Conservation (phyloP, 2,797 vertebrate genomes). For the Orientallactaga sibirica region DNA sequence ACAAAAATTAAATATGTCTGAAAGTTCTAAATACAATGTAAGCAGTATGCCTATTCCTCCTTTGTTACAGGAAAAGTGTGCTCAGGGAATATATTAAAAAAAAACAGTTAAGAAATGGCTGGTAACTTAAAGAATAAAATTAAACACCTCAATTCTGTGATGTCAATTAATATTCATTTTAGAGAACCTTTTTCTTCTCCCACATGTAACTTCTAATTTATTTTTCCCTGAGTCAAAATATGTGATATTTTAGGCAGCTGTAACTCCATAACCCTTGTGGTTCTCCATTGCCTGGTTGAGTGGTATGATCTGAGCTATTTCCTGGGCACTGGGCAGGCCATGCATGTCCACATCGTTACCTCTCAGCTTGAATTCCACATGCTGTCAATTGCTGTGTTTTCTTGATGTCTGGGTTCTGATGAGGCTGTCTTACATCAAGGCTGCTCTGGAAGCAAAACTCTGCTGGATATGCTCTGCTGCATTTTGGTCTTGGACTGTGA, state of each 20-base stretch:
- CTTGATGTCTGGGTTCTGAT: not conserved
- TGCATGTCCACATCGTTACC: accelerated
- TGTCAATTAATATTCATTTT: not conserved
- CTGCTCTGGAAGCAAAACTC: not conserved
- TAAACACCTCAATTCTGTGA: not conserved
- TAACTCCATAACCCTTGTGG: not conserved
- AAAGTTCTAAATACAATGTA: slow-evolving; percentile 50
- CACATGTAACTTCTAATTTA: not conserved
- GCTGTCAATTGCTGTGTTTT: not conserved
- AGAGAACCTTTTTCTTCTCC: not conserved
- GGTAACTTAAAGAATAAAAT: slow-evolving; percentile 17
- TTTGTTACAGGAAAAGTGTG: not conserved
- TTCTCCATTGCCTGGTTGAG: not conserved
- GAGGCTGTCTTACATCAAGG: not conserved
- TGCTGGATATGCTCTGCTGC: not conserved
- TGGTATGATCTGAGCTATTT: not conserved
- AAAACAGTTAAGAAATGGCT: not conserved
- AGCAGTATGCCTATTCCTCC: not conserved
- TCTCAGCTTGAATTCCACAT: not conserved
- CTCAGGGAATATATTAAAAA: not conserved
- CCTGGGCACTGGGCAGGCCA: not conserved
- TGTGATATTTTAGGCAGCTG: not conserved
- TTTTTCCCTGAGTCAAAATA: not conserved
- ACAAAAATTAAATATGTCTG: slow-evolving; percentile 26
- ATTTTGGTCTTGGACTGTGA: not conserved